Percentiles rank a stretch among this genome's conserved stretches.
phyloP scores from a whole-genome alignment of 1,140 invertebrate species.

The Caerostris darwini region DNA sequence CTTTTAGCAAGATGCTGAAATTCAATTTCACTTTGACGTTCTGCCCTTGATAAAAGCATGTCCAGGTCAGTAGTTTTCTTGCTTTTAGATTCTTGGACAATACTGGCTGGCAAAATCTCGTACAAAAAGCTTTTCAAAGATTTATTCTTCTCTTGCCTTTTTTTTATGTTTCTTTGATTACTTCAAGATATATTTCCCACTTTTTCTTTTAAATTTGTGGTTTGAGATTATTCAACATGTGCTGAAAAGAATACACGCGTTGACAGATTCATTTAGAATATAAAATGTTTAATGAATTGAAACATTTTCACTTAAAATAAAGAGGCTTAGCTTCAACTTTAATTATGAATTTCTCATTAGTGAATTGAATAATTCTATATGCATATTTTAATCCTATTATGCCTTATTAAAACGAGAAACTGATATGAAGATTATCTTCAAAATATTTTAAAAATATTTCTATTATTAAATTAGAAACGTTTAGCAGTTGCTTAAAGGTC shows the following conservation, averaged over 20 bases:
- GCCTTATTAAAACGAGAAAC: too few relatives aligned
- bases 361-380: too few relatives aligned
- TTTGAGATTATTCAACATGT: background rate
- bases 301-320: too few relatives aligned
- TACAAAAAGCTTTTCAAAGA: conserved; percentile 64
- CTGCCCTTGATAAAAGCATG: conserved; percentile 69
- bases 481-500: too few relatives aligned
- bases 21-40: conserved; percentile 70
- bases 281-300: background rate
- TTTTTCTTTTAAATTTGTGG: conserved; percentile 20
- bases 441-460: too few relatives aligned
- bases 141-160: conserved; percentile 52
- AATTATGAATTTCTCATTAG: too few relatives aligned
- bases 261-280: background rate
- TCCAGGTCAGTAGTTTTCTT: conserved; percentile 50
- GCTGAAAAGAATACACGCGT: background rate
- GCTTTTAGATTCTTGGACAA: conserved; percentile 61
- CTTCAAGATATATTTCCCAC: conserved; percentile 17
- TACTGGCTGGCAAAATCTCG: background rate
- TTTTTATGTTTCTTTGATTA: conserved; percentile 47
- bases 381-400: too few relatives aligned
- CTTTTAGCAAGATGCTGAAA: conserved; percentile 73
- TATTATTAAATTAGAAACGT: too few relatives aligned
- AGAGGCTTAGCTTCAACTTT: too few relatives aligned
- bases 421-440: too few relatives aligned